Conservation (phyloP, 2,113 vertebrate species). For the Cochlearius cochlearius region DNA sequence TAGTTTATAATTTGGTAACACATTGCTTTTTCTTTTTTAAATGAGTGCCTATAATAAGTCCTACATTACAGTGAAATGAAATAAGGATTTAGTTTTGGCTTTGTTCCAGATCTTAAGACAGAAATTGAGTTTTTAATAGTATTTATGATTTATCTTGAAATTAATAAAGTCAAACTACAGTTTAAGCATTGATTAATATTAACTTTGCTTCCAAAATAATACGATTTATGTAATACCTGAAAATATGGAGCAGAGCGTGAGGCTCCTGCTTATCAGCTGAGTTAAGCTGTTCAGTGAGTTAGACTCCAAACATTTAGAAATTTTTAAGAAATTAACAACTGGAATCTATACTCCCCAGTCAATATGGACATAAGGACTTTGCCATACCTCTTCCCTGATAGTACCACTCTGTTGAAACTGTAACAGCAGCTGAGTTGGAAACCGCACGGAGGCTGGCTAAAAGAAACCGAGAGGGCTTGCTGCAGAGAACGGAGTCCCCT, state of each 20-base stretch:
- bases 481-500: neutral
- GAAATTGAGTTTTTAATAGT: neutral
- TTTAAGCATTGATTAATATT: neutral
- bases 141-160: neutral
- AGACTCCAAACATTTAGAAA: neutral
- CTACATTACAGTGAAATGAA: neutral
- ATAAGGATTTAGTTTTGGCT: neutral
- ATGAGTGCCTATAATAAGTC: neutral
- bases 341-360: fast-evolving
- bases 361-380: neutral
- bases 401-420: neutral
- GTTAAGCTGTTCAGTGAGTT: neutral
- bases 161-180: neutral
- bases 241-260: neutral
- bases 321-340: neutral
- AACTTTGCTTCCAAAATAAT: neutral
- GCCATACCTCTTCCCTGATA: neutral
- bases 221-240: neutral
- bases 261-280: neutral
- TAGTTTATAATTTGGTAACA: neutral
- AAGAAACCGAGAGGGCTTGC: fast-evolving
- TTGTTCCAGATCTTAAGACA: neutral
- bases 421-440: neutral
- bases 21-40: neutral
- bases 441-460: neutral